These are phyloP conservation scores for Galerucella nymphaeae DNA, from an alignment of 2,888 invertebrate genomes.

Conservation along the genomic window DNA sequence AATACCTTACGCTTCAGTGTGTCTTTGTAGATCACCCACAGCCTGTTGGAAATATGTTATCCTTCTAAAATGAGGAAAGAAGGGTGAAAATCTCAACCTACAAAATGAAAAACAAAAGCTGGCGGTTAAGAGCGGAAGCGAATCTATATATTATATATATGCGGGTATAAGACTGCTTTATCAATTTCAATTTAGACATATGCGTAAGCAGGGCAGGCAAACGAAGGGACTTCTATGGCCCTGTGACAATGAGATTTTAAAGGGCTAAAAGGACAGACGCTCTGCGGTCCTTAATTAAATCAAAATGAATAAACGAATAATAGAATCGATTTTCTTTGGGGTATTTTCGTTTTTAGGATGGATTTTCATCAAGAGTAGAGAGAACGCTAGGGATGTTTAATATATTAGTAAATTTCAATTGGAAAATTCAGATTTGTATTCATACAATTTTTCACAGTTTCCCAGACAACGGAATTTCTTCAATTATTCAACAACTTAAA, in stretches of 20 bases:
- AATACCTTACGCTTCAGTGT: not conserved
- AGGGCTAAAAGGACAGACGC: conserved; percentile 50
- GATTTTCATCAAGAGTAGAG: conserved; percentile 27
- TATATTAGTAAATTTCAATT: conserved; percentile 30
- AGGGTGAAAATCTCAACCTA: conserved; percentile 33
- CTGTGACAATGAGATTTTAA: conserved; percentile 52
- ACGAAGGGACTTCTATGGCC: conserved; percentile 24
- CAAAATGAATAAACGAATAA: conserved; percentile 48
- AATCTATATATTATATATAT: conserved; percentile 35
- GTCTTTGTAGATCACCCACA: not conserved
- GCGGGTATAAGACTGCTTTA: conserved; percentile 52
- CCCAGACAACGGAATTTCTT: too few species aligned
- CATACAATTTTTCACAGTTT: too few species aligned
- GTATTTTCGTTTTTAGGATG: conserved; percentile 38
- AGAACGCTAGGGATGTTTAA: conserved; percentile 20
- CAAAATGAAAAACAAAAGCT: conserved; percentile 46
- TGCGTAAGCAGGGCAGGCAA: conserved; percentile 37
- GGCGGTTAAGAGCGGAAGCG: conserved; percentile 23
- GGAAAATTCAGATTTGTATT: conserved; percentile 32
- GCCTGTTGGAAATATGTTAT: not conserved
- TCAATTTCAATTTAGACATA: conserved; percentile 54
- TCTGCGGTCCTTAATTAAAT: conserved; percentile 51
- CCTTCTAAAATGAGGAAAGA: conserved; percentile 17
- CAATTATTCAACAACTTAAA: too few species aligned
- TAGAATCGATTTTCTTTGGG: conserved; percentile 46